Evolutionary conservation across 1,140 invertebrate genomes (phyloP).

Genomic region (Lethocerus indicus): DNA sequence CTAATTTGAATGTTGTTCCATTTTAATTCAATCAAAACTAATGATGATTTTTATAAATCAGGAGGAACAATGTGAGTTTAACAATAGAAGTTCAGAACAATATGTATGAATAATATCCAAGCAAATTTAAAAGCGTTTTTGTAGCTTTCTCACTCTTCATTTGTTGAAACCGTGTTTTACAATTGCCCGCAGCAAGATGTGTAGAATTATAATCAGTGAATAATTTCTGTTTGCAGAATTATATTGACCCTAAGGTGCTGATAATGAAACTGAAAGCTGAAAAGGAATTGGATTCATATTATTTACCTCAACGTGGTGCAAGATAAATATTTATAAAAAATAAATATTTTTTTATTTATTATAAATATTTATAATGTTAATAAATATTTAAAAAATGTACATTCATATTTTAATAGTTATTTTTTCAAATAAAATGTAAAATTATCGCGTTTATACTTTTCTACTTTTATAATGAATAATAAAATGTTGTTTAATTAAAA

Average conservation of each 20-base stretch:
- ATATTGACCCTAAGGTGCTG: conserved; percentile 13
- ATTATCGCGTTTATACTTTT: no score
- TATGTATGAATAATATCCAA: neutral
- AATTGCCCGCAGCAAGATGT: neutral
- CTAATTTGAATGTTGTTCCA: neutral
- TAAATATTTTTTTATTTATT: no score
- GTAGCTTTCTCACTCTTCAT: neutral
- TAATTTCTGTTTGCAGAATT: conserved; percentile 1
- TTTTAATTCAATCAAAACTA: neutral
- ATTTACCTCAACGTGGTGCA: no score
- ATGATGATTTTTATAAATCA: no score
- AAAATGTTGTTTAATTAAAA: no score
- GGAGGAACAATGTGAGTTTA: neutral
- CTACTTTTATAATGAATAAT: no score
- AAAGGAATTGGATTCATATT: conserved; percentile 11
- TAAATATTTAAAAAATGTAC: no score
- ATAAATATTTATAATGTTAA: no score
- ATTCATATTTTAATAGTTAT: no score
- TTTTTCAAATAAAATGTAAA: no score
- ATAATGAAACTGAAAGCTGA: conserved; percentile 14
- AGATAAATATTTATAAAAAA: no score
- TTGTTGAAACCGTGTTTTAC: neutral
- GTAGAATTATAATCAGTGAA: neutral
- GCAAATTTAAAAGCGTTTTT: neutral
- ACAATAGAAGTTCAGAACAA: neutral